A percentile compares a stretch with the other conserved stretches of the same genome.
phyloP scores from a whole-genome alignment of 2,797 vertebrate genomes.

The Podargus strigoides region DNA sequence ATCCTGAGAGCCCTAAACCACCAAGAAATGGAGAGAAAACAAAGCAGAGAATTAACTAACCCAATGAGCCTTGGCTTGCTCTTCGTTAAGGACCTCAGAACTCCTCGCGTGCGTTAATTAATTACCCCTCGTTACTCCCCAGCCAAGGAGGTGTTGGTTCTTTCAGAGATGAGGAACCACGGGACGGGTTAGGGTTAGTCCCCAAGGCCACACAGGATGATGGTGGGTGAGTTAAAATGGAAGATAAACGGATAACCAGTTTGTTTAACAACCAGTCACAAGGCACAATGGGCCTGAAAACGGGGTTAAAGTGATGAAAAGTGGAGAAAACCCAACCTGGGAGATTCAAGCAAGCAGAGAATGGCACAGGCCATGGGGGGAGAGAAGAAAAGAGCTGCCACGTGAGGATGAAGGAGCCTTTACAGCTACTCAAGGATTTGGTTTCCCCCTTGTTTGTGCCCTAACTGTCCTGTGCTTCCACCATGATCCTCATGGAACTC shows the following conservation, averaged over 20 bases:
- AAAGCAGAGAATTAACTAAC: neutral
- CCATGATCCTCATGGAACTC: too few species aligned
- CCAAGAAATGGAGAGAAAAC: neutral
- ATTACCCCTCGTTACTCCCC: neutral
- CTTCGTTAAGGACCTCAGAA: neutral
- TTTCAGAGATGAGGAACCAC: neutral
- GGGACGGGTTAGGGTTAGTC: neutral
- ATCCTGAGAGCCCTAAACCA: neutral
- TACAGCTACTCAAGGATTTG: too few species aligned
- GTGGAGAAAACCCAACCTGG: neutral
- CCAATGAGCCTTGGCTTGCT: neutral
- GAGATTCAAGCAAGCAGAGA: neutral
- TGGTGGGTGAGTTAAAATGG: neutral
- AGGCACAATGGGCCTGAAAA: fast-evolving
- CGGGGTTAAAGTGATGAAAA: neutral
- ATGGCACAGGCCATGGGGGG: too few species aligned
- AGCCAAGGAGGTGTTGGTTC: neutral
- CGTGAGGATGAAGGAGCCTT: too few species aligned
- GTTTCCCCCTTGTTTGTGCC: too few species aligned
- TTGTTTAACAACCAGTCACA: neutral
- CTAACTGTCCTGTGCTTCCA: too few species aligned
- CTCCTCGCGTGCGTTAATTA: neutral
- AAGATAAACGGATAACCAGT: too few species aligned
- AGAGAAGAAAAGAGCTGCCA: too few species aligned
- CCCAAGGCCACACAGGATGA: neutral